Conservation (phyloP, 2,888 invertebrate genomes). For the Caradrina kadenii region DNA sequence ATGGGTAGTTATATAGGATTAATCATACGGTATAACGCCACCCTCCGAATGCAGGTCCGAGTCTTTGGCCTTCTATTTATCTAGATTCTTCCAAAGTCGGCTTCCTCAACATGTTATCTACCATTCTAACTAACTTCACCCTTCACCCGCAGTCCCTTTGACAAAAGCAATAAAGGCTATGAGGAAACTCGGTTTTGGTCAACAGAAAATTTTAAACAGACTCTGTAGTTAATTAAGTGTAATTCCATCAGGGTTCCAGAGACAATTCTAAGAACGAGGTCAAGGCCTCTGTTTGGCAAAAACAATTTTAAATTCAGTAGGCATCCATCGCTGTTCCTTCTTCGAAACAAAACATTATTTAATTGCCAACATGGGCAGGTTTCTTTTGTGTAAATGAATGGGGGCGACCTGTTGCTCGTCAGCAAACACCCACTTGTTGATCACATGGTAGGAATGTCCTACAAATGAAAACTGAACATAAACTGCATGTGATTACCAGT, state of each 20-base stretch:
- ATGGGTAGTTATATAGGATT: too few species aligned
- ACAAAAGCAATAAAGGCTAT: conserved; percentile 32
- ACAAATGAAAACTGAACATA: background rate
- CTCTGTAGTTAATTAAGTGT: conserved; percentile 12
- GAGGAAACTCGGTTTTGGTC: conserved; percentile 25
- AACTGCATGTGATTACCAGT: too few species aligned
- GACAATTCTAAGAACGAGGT: background rate
- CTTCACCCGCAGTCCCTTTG: conserved; percentile 6
- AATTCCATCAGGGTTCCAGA: conserved; percentile 6
- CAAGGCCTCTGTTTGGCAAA: background rate
- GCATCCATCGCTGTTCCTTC: background rate
- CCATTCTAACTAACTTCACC: conserved; percentile 5
- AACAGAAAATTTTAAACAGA: conserved; percentile 15
- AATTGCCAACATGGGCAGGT: too few species aligned
- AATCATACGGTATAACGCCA: too few species aligned
- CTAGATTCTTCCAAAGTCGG: background rate
- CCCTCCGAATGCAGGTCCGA: too few species aligned
- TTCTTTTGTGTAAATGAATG: too few species aligned
- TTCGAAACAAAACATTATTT: too few species aligned
- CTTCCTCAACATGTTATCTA: conserved; percentile 9
- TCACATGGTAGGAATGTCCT: background rate
- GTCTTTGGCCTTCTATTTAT: too few species aligned
- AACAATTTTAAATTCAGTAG: background rate
- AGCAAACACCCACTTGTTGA: conserved; percentile 16
- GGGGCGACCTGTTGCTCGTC: background rate